Base-by-base conservation (phyloP, 1,140 invertebrate genomes). In the Onthophagus taurus region DNA sequence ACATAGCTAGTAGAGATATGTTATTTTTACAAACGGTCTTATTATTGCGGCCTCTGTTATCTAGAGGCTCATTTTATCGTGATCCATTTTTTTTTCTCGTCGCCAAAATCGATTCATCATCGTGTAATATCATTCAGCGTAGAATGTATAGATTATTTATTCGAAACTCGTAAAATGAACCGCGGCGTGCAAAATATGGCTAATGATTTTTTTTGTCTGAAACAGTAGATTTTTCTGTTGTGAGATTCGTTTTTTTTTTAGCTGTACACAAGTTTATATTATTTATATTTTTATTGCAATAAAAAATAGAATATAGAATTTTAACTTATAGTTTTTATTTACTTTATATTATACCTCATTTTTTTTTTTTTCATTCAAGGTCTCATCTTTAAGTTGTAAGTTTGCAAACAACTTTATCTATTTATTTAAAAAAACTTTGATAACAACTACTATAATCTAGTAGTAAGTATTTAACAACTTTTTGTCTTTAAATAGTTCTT, bases 211-310 rank as follows among this genome's bases (percentile, higher is more conserved):
- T 26, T 39, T 39, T 17, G 21, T 26, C 9, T 21, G 18, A 26
- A 14, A 39, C 37, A 14, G 23, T 39, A 29, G 11, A 26, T 21
- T 39, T 26, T 39, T 26, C 24, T 12, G 16, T 39, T 39, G 37
- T 39, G 37, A 39, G 23, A 23, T 39, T 39, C n/a, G 23, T 26
- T 26, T 7, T 21, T 39, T 23, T 39, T 39, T 39, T 39, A 39
- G 23, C 20, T 39, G 16, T 26, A 39, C 37, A 39, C 34, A 39
- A 18, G n/a, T n/a, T n/a, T n/a, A n/a, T n/a, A n/a, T 39, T 39
- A 29, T 39, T 39, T 39, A 39, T 39, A 39, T 39, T 39, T 39
- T 39, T 39, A 39, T 26, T 39, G 37, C 37, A 39, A 26, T 39
- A 39, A 39, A 39, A 26, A 26, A 21, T n/a, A n/a, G n/a, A n/a